Conservation (phyloP, 2,113 vertebrate genomes). For the Pongo abelii region DNA sequence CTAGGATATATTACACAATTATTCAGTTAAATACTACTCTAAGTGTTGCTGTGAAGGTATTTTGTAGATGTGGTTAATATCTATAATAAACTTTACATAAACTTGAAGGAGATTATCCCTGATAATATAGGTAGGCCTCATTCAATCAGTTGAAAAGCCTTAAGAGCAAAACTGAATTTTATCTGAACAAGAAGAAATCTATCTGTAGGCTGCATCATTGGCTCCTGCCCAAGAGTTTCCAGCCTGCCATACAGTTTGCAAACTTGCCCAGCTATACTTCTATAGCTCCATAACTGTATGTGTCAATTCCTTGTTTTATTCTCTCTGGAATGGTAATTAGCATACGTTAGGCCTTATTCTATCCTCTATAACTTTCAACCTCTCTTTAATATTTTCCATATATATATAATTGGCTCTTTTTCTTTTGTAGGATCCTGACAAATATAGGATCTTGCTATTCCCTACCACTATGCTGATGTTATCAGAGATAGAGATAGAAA, state of each 20-base stretch:
- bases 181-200: constrained; percentile 1
- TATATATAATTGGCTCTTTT: background rate
- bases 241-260: background rate
- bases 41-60: background rate
- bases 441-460: background rate
- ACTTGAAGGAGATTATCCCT: background rate
- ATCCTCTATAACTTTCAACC: background rate
- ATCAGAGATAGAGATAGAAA: background rate
- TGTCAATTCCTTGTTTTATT: background rate
- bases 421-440: background rate
- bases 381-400: background rate
- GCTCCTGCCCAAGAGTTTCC: background rate
- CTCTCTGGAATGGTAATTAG: background rate
- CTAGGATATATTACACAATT: background rate
- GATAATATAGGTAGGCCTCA: background rate
- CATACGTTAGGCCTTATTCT: background rate
- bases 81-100: background rate
- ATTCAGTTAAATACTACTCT: background rate
- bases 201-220: background rate
- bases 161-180: constrained; percentile 41
- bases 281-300: background rate
- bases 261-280: background rate
- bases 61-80: background rate
- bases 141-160: background rate
- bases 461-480: background rate